Percentiles rank a stretch among this genome's conserved stretches.
Conservation (phyloP, 2,888 invertebrate genomes). For the Drosophila testacea region DNA sequence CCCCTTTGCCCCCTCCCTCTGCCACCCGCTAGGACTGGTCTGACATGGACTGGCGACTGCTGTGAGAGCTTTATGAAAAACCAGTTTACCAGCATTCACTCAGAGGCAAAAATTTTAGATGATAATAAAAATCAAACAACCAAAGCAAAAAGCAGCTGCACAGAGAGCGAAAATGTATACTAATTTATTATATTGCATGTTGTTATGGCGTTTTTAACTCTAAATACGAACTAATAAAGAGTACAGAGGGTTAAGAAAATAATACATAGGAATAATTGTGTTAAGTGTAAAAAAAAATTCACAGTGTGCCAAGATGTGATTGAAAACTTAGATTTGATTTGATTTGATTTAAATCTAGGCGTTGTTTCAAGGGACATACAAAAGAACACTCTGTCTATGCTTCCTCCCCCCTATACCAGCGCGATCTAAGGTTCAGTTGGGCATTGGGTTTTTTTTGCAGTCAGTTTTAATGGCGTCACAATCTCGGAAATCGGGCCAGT, state of each 20-base stretch:
- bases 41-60: conserved; percentile 31
- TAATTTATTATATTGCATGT: conserved; percentile 44
- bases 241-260: background rate
- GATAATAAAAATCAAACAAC: conserved; percentile 46
- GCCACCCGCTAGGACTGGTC: conserved; percentile 27
- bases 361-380: conserved; percentile 55
- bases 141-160: conserved; percentile 48
- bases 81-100: conserved; percentile 68
- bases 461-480: conserved; percentile 66
- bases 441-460: conserved; percentile 64
- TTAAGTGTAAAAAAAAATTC: conserved; percentile 1
- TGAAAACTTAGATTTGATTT: conserved; percentile 6
- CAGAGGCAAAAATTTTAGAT: conserved; percentile 55
- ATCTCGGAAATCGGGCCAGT: conserved; percentile 16
- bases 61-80: conserved; percentile 73
- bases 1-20: background rate
- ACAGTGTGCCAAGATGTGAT: conserved; percentile 29
- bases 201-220: conserved; percentile 48
- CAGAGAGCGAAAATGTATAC: conserved; percentile 46
- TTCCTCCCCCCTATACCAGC: conserved; percentile 6
- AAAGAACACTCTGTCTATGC: conserved; percentile 48
- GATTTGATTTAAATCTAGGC: conserved; percentile 65
- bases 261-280: background rate
- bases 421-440: conserved; percentile 43
- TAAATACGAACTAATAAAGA: conserved; percentile 28